Evolutionary conservation across 2,797 vertebrate genomes (phyloP), one percentile per base, ranked within the genome.

Genomic region (Paratrypauchen microcephalus): DNA sequence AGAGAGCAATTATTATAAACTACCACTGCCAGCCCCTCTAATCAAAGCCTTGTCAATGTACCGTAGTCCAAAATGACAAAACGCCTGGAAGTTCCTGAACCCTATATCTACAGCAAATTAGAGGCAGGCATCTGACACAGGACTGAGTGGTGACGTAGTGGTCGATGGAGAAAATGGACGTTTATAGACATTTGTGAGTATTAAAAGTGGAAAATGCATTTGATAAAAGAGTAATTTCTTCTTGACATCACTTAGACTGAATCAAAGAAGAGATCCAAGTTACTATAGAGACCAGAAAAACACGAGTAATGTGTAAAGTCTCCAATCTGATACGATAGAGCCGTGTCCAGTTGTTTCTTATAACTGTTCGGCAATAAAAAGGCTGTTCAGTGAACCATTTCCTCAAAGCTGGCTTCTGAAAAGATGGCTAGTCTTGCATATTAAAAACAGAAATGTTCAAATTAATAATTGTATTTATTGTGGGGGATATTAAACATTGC

Each of bases 1-100:
- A 72, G 77, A 82, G 83, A 76, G 72, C 72, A 82, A 85, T 84
- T 77, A 86, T 79, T 47, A 60, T 71, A n/a, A 65, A 76, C 69
- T 67, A 65, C 73, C 60, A 69, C 65, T 16, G 64, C 72, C 79
- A 79, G 81, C 69, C 78, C 68, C 55, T 45, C 62, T 64, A 67
- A 80, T 77, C 75, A 81, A 83, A 73, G 72, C 56, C 71, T 63
- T 45, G 66, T 76, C 77, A 62, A 58, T 68, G 69, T n/a, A n/a
- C n/a, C n/a, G n/a, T 59, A 62, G 68, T 73, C 68, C 32, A 55
- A 73, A 75, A 78, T 77, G 72, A 72, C 70, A 71, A 47, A 71
- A 72, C 7, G 54, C 58, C 59, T 74, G 21, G 52, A 55, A 23
- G 52, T 55, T 4, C 65, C 68, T 57, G 70, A 66, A 72, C 64